Percentiles rank a stretch among this genome's conserved stretches.
phyloP scores from a whole-genome alignment of 2,797 vertebrate genomes.

The Bucorvus abyssinicus region DNA sequence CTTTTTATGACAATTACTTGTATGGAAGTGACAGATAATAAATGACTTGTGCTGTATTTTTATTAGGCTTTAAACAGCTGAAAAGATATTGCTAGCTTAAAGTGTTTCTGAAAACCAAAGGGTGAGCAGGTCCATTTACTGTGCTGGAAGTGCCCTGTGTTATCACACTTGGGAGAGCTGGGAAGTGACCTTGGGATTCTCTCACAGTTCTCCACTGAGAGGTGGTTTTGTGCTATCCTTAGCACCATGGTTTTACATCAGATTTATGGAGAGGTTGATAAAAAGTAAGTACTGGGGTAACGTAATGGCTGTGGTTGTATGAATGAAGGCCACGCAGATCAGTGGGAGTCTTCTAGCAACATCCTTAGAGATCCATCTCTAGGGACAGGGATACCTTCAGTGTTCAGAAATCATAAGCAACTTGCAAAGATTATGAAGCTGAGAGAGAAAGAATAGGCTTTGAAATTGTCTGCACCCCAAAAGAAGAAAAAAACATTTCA shows the following conservation, averaged over 20 bases:
- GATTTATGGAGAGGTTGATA: neutral
- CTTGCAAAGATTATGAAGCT: neutral
- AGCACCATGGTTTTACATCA: neutral
- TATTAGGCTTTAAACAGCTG: slow-evolving; percentile 28
- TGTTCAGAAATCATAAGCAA: neutral
- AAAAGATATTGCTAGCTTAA: neutral
- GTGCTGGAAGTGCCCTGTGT: neutral
- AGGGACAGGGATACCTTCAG: neutral
- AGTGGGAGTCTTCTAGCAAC: neutral
- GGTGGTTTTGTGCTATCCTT: neutral
- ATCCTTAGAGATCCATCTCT: neutral
- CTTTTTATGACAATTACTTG: slow-evolving; percentile 13
- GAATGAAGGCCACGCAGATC: fast-evolving
- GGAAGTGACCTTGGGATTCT: neutral
- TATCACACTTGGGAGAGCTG: neutral
- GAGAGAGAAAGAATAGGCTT: neutral
- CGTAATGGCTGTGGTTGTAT: neutral
- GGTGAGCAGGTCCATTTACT: neutral
- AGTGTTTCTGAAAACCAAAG: neutral
- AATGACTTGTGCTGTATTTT: slow-evolving; percentile 25
- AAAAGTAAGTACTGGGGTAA: neutral
- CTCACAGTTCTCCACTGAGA: neutral
- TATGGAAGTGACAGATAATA: slow-evolving; percentile 5
- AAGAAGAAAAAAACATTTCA: neutral
- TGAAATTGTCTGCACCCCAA: neutral